Evolutionary conservation across 2,113 vertebrate genomes (phyloP).

Genomic region (Lycocorax pyrrhopterus): DNA sequence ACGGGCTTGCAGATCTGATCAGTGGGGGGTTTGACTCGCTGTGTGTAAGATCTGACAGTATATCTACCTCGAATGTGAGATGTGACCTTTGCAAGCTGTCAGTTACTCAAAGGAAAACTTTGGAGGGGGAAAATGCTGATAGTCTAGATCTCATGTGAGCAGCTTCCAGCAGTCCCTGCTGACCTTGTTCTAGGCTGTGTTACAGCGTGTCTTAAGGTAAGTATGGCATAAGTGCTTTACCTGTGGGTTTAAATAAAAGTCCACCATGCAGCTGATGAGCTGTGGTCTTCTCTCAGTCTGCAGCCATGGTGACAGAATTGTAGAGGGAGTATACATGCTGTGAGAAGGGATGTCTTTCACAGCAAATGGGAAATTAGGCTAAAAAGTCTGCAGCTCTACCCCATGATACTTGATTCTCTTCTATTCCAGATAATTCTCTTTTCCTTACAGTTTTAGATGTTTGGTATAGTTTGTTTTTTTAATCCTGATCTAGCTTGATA

Average conservation of each 20-base stretch:
- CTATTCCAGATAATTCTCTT: not conserved
- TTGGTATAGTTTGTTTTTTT: not conserved
- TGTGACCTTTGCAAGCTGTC: not conserved
- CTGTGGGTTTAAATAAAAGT: not conserved
- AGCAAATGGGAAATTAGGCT: not conserved
- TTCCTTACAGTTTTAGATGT: not conserved
- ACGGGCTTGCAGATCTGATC: not conserved
- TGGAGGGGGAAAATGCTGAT: fast-evolving
- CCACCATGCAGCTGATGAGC: not conserved
- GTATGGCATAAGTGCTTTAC: not conserved
- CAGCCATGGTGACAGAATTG: not conserved
- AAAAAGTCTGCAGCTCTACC: not conserved
- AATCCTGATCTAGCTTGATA: not conserved
- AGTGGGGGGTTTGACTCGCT: not conserved
- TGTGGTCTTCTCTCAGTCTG: not conserved
- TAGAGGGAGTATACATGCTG: not conserved
- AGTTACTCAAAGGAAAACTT: not conserved
- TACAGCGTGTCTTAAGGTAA: not conserved
- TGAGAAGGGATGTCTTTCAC: not conserved
- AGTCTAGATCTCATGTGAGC: not conserved
- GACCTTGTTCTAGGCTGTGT: not conserved
- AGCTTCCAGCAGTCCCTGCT: not conserved
- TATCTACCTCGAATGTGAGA: not conserved
- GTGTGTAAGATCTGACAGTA: not conserved
- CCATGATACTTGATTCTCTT: not conserved